Evolutionary conservation across 2,888 invertebrate genomes (phyloP).

Genomic region (Cremastinae sp.): DNA sequence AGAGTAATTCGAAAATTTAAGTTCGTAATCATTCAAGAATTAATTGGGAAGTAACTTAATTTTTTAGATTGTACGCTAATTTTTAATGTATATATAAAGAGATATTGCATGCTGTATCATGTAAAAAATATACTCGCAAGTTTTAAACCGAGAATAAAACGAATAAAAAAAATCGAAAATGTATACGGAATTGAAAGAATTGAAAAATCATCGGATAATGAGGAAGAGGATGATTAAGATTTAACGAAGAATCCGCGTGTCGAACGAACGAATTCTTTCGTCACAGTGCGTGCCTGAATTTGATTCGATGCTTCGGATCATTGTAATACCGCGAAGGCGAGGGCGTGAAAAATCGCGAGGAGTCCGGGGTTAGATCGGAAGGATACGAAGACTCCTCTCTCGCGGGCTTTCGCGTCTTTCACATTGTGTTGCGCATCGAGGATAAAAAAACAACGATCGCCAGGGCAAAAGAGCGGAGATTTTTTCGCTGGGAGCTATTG

Average conservation of each 20-base stretch:
- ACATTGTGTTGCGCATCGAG: conserved; percentile 6
- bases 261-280: conserved; percentile 50
- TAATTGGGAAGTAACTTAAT: no score
- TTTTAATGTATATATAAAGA: no score
- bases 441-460: conserved; percentile 7
- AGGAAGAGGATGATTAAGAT: conserved; percentile 37
- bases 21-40: no score
- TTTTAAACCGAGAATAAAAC: no score
- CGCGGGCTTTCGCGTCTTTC: conserved; percentile 3
- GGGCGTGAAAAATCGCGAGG: conserved; percentile 47
- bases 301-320: conserved; percentile 54
- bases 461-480: conserved; percentile 30
- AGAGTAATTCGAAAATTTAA: no score
- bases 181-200: not conserved
- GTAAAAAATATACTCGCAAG: no score
- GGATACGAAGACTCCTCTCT: conserved; percentile 25
- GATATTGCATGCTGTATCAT: no score
- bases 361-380: conserved; percentile 45
- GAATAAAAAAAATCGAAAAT: not conserved
- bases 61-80: no score
- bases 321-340: conserved; percentile 27
- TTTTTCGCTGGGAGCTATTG: conserved; percentile 49
- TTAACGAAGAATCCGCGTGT: conserved; percentile 49
- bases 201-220: not conserved
- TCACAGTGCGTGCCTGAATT: conserved; percentile 56